Percentiles rank a stretch among this genome's conserved stretches.
Conservation (phyloP, 2,888 invertebrate species). For the Eremobia ochroleuca region DNA sequence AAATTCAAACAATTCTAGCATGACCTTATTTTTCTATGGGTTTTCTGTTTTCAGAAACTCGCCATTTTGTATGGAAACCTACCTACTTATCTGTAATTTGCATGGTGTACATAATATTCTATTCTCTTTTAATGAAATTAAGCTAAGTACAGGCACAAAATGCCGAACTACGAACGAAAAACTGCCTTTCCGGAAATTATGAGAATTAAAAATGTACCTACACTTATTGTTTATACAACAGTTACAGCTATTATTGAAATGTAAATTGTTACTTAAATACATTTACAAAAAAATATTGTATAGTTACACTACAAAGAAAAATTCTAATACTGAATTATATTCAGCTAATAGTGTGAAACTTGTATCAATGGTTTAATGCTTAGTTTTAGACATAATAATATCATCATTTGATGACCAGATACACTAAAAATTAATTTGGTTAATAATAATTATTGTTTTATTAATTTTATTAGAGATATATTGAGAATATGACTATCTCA, state of each 20-base stretch:
- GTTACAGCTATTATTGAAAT: slow-evolving; percentile 22
- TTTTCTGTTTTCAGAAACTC: neutral
- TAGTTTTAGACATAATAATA: slow-evolving; percentile 22
- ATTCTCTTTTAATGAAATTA: neutral
- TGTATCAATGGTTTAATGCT: slow-evolving; percentile 21
- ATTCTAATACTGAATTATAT: slow-evolving; percentile 11
- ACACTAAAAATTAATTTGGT: slow-evolving; percentile 9
- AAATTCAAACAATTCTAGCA: neutral
- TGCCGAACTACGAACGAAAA: neutral
- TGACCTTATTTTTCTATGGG: too few relatives aligned
- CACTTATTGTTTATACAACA: neutral
- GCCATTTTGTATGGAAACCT: neutral
- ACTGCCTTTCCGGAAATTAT: neutral
- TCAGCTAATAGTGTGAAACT: slow-evolving; percentile 16
- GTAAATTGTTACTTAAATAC: slow-evolving; percentile 10
- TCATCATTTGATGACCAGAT: neutral
- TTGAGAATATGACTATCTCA: too few relatives aligned
- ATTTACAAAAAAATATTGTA: neutral
- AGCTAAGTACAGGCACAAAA: neutral
- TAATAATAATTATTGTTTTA: too few relatives aligned
- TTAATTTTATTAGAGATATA: too few relatives aligned
- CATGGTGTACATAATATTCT: neutral
- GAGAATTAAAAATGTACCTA: neutral
- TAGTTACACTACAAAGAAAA: neutral
- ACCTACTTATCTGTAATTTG: neutral